Conservation (phyloP, 2,888 invertebrate species). For the Brenthis hecate region DNA sequence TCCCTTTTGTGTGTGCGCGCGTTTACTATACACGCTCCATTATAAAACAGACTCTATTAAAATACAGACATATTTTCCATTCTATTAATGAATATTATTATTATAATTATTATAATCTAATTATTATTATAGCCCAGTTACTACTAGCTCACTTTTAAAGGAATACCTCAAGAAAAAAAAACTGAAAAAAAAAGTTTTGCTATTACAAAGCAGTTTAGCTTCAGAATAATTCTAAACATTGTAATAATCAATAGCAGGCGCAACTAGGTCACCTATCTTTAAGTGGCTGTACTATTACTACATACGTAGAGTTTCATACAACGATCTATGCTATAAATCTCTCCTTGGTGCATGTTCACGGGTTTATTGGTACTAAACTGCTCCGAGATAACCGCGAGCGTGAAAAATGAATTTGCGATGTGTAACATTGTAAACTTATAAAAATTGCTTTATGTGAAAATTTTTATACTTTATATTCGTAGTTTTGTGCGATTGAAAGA, state of each 20-base stretch:
- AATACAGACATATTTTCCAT: too few relatives aligned
- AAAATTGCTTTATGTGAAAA: slow-evolving; percentile 30
- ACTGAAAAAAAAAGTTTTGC: not conserved
- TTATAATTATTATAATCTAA: too few relatives aligned
- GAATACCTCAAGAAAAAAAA: too few relatives aligned
- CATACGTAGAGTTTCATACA: slow-evolving; percentile 21
- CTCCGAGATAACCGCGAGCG: slow-evolving; percentile 42
- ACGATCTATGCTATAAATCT: slow-evolving; percentile 37
- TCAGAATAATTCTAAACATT: slow-evolving; percentile 6
- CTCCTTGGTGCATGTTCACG: slow-evolving; percentile 31
- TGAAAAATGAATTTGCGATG: slow-evolving; percentile 48
- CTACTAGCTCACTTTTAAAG: too few relatives aligned
- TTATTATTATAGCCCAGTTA: too few relatives aligned
- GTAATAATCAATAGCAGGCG: slow-evolving; percentile 5
- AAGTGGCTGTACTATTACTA: slow-evolving; percentile 9
- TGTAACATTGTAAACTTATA: slow-evolving; percentile 42
- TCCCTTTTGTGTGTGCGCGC: too few relatives aligned
- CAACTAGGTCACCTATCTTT: slow-evolving; percentile 21
- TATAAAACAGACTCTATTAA: too few relatives aligned
- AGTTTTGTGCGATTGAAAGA: not conserved
- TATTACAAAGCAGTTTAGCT: not conserved
- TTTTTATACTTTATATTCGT: slow-evolving; percentile 22
- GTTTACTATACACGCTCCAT: too few relatives aligned
- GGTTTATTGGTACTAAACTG: slow-evolving; percentile 47
- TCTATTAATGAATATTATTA: too few relatives aligned